A percentile compares a stretch with the other conserved stretches of the same genome.
These are phyloP conservation scores for Collichthys lucidus DNA, from an alignment of 2,113 vertebrate species.

Conservation along the genomic window DNA sequence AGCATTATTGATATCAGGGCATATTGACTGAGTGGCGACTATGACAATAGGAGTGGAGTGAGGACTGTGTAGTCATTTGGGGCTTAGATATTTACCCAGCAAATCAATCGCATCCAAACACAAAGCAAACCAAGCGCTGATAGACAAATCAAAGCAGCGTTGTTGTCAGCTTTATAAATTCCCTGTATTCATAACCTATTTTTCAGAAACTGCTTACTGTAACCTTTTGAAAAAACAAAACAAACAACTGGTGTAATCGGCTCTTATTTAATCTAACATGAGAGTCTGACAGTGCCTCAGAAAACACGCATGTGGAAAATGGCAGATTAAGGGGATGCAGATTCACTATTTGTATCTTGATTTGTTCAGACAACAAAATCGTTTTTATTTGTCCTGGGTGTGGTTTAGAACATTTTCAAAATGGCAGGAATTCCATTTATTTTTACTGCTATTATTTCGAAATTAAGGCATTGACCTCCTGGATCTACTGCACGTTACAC, in stretches of 20 bases:
- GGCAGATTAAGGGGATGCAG: slow-evolving; percentile 55
- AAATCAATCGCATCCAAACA: slow-evolving; percentile 64
- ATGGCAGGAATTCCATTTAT: slow-evolving; percentile 35
- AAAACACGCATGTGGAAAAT: slow-evolving; percentile 60
- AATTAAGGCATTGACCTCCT: slow-evolving; percentile 34
- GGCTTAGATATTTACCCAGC: slow-evolving; percentile 61
- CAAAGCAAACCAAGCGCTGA: slow-evolving; percentile 58
- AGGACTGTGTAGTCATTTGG: slow-evolving; percentile 26
- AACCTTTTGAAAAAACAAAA: slow-evolving; percentile 70
- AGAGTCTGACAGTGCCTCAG: slow-evolving; percentile 70
- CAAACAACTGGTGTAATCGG: slow-evolving; percentile 74
- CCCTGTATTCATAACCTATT: slow-evolving; percentile 74
- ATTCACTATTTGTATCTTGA: slow-evolving; percentile 56
- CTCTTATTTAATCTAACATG: slow-evolving; percentile 79
- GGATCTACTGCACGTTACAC: neutral
- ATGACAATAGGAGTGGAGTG: slow-evolving; percentile 24
- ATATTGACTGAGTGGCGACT: slow-evolving; percentile 14
- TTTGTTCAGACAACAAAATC: slow-evolving; percentile 56
- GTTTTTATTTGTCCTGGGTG: slow-evolving; percentile 41
- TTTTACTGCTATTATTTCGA: slow-evolving; percentile 10
- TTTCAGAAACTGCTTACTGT: slow-evolving; percentile 66
- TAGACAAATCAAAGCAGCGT: slow-evolving; percentile 66
- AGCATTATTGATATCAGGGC: slow-evolving; percentile 38
- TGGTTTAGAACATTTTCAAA: slow-evolving; percentile 30
- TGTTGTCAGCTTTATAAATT: slow-evolving; percentile 72